Conservation (phyloP, 2,113 vertebrate species). For the Semicossyphus pulcher region DNA sequence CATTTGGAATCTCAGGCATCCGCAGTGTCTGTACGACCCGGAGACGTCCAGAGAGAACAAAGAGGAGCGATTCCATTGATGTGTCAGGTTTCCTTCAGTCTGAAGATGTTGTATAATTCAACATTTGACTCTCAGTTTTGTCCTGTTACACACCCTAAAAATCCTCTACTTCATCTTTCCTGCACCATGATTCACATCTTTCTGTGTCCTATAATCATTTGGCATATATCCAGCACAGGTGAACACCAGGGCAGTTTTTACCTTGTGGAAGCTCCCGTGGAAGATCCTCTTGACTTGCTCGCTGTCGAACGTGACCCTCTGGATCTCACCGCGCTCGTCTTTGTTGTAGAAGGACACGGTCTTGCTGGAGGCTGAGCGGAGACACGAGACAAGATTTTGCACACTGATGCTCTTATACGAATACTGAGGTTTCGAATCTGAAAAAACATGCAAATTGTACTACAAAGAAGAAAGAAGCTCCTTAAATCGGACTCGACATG, state of each 20-base stretch:
- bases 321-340: slow-evolving; percentile 89
- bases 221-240: not conserved
- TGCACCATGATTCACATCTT: not conserved
- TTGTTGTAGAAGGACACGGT: slow-evolving; percentile 96
- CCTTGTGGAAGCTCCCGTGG: slow-evolving; percentile 99
- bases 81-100: slow-evolving; percentile 12
- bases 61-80: slow-evolving; percentile 31
- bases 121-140: not conserved
- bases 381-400: slow-evolving; percentile 17
- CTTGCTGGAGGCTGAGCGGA: slow-evolving; percentile 87
- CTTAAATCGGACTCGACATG: too few relatives aligned
- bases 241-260: slow-evolving; percentile 83
- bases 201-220: too few relatives aligned
- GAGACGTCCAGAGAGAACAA: slow-evolving; percentile 34
- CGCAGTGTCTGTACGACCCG: slow-evolving; percentile 25
- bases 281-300: slow-evolving; percentile 91
- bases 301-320: slow-evolving; percentile 90
- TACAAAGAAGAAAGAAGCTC: too few relatives aligned
- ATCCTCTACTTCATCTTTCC: too few relatives aligned
- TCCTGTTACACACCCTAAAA: too few relatives aligned
- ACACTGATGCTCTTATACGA: too few relatives aligned
- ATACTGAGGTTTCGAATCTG: too few relatives aligned
- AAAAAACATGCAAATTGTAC: too few relatives aligned
- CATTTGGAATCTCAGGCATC: slow-evolving; percentile 65
- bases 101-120: slow-evolving; percentile 7